Evolutionary conservation across 2,888 invertebrate species (phyloP).

Genomic region (Tromatobia lineatoria): DNA sequence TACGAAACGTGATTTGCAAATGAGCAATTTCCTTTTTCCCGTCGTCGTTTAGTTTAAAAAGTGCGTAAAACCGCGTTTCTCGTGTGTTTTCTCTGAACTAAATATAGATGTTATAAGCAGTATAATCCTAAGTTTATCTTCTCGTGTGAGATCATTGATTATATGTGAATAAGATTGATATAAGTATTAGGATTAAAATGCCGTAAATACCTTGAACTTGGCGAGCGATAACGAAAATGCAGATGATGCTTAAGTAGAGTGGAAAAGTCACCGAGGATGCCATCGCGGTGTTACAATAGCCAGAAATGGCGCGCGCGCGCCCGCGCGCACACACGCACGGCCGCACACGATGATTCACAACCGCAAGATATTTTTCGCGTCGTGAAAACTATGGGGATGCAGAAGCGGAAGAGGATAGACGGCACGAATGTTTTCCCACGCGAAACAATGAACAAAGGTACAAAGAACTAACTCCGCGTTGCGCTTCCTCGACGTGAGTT

Average conservation of each 20-base stretch:
- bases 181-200: background rate
- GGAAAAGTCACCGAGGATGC: slow-evolving; percentile 51
- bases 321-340: slow-evolving; percentile 25
- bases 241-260: slow-evolving; percentile 37
- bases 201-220: slow-evolving; percentile 23
- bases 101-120: too few relatives aligned
- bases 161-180: too few relatives aligned
- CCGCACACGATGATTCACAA: slow-evolving; percentile 22
- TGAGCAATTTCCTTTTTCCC: too few relatives aligned
- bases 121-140: too few relatives aligned
- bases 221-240: slow-evolving; percentile 19
- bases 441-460: background rate
- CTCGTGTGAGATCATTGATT: too few relatives aligned
- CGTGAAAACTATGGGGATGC: background rate
- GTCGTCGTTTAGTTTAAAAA: too few relatives aligned
- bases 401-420: background rate
- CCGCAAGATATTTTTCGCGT: background rate
- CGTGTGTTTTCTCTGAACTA: too few relatives aligned
- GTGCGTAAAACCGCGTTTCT: too few relatives aligned
- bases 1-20: too few relatives aligned
- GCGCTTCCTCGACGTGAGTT: slow-evolving; percentile 37
- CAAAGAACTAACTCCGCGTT: slow-evolving; percentile 20
- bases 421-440: slow-evolving; percentile 6
- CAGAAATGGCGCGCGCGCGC: slow-evolving; percentile 18
- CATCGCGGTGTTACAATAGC: slow-evolving; percentile 39